Evolutionary conservation across 2,797 vertebrate genomes (phyloP).

Genomic region (Sciurus vulgaris): DNA sequence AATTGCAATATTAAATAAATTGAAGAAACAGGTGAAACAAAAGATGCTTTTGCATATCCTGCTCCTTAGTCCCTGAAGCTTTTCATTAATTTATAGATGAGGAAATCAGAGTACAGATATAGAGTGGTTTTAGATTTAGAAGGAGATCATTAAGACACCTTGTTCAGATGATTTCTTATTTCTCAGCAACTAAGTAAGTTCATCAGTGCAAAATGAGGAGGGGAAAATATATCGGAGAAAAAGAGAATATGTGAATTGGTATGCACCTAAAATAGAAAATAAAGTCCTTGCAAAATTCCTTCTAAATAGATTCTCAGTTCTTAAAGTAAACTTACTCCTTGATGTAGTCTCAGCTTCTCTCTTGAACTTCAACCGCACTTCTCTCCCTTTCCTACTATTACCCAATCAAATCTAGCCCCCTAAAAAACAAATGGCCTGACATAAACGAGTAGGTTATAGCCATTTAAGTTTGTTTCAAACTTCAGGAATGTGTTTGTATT

Average conservation of each 20-base stretch:
- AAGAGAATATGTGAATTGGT: neutral
- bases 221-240: neutral
- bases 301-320: slow-evolving; percentile 19
- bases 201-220: neutral
- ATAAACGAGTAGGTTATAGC: neutral
- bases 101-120: neutral
- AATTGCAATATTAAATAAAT: neutral
- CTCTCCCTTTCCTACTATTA: neutral
- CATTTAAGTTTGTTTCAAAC: neutral
- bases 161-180: slow-evolving; percentile 55
- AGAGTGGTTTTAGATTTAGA: neutral
- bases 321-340: slow-evolving; percentile 10
- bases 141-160: slow-evolving; percentile 25
- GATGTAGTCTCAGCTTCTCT: neutral
- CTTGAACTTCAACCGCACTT: neutral
- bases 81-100: slow-evolving; percentile 11
- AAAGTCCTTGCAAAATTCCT: neutral
- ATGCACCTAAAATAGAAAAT: neutral
- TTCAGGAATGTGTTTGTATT: neutral
- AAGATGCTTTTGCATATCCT: neutral
- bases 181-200: slow-evolving; percentile 27
- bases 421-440: neutral
- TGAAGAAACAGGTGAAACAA: neutral
- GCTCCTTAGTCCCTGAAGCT: neutral
- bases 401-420: neutral